Evolutionary conservation across 2,888 invertebrate species (phyloP), one percentile per base, ranked within the genome.

Genomic region (Apeira syringaria): DNA sequence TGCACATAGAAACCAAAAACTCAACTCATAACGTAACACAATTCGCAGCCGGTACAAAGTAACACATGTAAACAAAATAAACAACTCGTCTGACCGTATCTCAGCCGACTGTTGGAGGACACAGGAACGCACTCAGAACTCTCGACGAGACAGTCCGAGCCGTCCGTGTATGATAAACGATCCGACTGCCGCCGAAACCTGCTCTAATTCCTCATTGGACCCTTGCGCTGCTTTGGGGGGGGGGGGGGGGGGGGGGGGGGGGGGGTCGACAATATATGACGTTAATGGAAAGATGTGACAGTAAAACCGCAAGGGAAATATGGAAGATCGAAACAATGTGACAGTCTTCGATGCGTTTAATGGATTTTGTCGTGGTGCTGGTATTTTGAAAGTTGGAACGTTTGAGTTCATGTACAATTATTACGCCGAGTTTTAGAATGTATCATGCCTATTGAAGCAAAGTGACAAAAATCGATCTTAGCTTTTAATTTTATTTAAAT

Each of bases 141-240:
- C 60, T 61, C 59, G 59, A 68, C 61, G 51, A 4, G 6, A 17
- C 17, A 6, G 20, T 20, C 20, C 7, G 20, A 20, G 20, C 20
- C 67, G 71, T 59, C 69, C 74, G 69, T 77, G 75, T 76, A 82
- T 88, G 85, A 87, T 82, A 87, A 84, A 88, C 86, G 77, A 68
- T 70, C 70, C 55, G 50, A 60, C 45, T 45, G 45, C 31, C 47
- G 40, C 62, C 65, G 61, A 61, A 67, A 64, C 67, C 59, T 61
- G 68, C 62, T 68, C 69, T 69, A 72, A 74, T 73, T 77, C 75
- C 72, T 80, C 77, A 71, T 64, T 60, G 59, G 56, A 60, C 67
- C 56, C 42, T 47, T 53, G 59, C n/a, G n/a, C n/a, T n/a, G n/a
- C n/a, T n/a, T n/a, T n/a, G n/a, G n/a, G n/a, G n/a, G n/a, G n/a